Percentiles rank a stretch among this genome's conserved stretches.
phyloP scores from a whole-genome alignment of 92 coral and sea anemone genomes.

The Parazoanthus darwini region DNA sequence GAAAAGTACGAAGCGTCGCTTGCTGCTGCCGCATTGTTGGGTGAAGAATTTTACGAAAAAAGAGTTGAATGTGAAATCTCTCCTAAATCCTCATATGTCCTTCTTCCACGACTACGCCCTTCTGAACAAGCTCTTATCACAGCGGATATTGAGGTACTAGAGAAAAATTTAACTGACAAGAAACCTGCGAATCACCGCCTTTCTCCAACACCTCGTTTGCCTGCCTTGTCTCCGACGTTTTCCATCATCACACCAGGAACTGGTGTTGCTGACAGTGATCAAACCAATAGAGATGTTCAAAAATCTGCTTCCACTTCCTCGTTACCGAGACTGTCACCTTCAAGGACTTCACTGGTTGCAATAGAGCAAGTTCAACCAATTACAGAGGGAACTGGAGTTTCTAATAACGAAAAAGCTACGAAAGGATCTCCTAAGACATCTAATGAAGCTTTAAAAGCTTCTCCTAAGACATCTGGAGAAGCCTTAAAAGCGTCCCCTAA shows the following conservation, averaged over 20 bases:
- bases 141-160: constrained; percentile 40
- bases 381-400: neutral
- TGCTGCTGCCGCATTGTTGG: neutral
- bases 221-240: constrained; percentile 52
- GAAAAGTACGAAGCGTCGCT: neutral
- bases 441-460: constrained; percentile 29
- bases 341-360: constrained; percentile 27
- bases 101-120: constrained; percentile 78
- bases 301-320: constrained; percentile 7
- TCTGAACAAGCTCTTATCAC: constrained; percentile 66
- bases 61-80: constrained; percentile 68
- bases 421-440: neutral
- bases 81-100: constrained; percentile 79
- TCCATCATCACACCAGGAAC: constrained; percentile 48
- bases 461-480: constrained; percentile 27
- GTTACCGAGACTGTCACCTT: constrained; percentile 12
- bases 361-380: constrained; percentile 8
- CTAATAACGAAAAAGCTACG: neutral
- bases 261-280: neutral
- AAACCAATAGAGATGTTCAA: neutral
- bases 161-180: neutral
- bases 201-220: constrained; percentile 49
- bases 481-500: constrained; percentile 24
- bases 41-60: neutral
- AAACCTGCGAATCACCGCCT: constrained; percentile 21